Conservation (phyloP, 2,888 invertebrate species). For the Nemoura dubitans region DNA sequence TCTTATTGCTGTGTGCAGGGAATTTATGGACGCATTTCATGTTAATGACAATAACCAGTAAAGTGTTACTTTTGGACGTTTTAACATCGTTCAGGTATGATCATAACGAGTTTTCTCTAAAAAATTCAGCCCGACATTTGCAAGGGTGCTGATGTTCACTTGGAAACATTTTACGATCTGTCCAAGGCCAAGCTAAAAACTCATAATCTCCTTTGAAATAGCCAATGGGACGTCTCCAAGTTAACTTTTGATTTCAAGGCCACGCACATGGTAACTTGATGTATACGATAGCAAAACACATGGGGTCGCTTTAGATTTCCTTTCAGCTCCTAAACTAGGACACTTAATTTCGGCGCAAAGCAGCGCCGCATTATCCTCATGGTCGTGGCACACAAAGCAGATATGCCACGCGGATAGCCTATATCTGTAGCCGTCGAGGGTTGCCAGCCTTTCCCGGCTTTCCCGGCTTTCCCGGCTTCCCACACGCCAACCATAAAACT, state of each 20-base stretch:
- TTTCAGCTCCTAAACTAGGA: not conserved
- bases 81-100: too few species aligned
- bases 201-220: too few species aligned
- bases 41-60: too few species aligned
- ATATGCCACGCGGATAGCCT: not conserved
- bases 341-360: conserved; percentile 4
- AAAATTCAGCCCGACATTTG: too few species aligned
- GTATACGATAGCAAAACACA: not conserved
- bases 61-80: too few species aligned
- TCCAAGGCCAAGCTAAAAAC: too few species aligned
- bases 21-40: not conserved
- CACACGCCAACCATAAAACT: conserved; percentile 32
- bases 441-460: not conserved
- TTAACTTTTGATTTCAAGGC: too few species aligned
- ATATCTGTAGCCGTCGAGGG: not conserved
- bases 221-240: too few species aligned
- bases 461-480: not conserved
- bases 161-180: too few species aligned
- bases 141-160: too few species aligned
- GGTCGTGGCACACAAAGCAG: not conserved
- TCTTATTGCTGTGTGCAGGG: not conserved
- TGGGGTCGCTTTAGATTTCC: not conserved
- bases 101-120: too few species aligned
- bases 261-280: not conserved
- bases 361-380: not conserved